Evolutionary conservation across 2,888 invertebrate genomes (phyloP).

Genomic region (Agonopterix alstromeriana): DNA sequence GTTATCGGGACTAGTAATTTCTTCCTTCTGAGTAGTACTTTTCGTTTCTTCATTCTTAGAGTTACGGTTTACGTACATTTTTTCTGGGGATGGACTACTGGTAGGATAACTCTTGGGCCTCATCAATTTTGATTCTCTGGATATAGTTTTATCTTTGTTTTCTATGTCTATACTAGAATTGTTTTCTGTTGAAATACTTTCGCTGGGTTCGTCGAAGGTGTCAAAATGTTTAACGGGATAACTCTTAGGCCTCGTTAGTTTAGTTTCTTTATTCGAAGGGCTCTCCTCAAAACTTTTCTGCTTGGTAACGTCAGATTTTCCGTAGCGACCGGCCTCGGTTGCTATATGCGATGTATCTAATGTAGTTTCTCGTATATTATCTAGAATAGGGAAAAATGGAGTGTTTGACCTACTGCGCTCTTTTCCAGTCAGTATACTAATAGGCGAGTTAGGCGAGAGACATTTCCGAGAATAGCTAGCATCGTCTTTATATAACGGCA

Average conservation of each 20-base stretch:
- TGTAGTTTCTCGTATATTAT: conserved; percentile 65
- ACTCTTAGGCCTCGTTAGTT: conserved; percentile 74
- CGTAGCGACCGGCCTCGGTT: conserved; percentile 21
- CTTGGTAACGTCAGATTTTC: conserved; percentile 23
- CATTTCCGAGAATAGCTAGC: conserved; percentile 37
- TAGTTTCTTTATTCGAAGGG: conserved; percentile 50
- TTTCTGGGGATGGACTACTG: conserved; percentile 61
- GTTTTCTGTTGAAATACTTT: conserved; percentile 28
- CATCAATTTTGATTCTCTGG: conserved; percentile 62
- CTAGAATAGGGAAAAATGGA: conserved; percentile 69
- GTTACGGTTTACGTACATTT: conserved; percentile 42
- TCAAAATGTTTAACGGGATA: conserved; percentile 70
- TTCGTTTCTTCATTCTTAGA: conserved; percentile 39
- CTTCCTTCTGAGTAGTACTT: conserved; percentile 28
- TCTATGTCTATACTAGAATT: conserved; percentile 31
- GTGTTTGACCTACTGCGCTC: conserved; percentile 68
- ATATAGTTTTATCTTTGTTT: conserved; percentile 28
- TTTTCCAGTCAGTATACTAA: conserved; percentile 28
- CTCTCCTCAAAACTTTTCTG: conserved; percentile 37
- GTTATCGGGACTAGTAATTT: conserved; percentile 22
- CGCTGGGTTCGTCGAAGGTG: conserved; percentile 37
- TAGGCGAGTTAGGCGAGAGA: conserved; percentile 48
- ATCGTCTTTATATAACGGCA: conserved; percentile 36
- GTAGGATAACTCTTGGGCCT: conserved; percentile 80
- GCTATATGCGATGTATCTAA: conserved; percentile 33